Evolutionary conservation across 1,140 invertebrate species (phyloP).

Genomic region (Pogonognathellus flavescens): DNA sequence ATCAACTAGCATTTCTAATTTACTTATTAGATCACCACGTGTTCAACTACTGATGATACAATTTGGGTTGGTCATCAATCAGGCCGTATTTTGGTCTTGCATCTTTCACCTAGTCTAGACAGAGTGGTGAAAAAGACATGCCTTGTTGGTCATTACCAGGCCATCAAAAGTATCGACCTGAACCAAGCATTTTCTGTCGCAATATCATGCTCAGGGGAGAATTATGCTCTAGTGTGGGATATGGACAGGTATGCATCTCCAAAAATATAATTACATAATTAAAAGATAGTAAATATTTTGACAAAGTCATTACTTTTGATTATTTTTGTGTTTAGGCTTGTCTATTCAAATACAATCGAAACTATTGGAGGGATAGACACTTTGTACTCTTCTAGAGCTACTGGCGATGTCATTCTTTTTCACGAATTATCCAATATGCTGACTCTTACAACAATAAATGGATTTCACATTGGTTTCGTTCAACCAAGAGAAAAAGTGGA

Average conservation of each 20-base stretch:
- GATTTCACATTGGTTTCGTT: conserved; percentile 61
- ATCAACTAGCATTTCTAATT: background rate
- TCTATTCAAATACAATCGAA: conserved; percentile 61
- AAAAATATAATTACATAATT: background rate
- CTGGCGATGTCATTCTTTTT: conserved; percentile 62
- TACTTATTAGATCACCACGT: conserved; percentile 60
- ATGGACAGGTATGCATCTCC: conserved; percentile 59
- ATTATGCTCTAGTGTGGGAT: conserved; percentile 65
- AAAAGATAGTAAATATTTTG: background rate
- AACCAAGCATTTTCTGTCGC: conserved; percentile 65
- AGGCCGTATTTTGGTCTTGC: conserved; percentile 64
- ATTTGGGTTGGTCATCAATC: conserved; percentile 67
- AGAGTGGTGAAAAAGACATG: conserved; percentile 60
- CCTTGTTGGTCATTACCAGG: conserved; percentile 63
- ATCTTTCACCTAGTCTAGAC: conserved; percentile 58
- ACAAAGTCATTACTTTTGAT: background rate
- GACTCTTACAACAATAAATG: conserved; percentile 63
- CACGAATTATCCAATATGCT: conserved; percentile 39
- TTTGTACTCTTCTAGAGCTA: conserved; percentile 60
- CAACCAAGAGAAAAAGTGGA: conserved; percentile 59
- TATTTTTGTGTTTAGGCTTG: conserved; percentile 50
- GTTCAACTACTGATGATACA: conserved; percentile 51
- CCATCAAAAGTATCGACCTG: conserved; percentile 63
- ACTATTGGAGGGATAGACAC: conserved; percentile 51
- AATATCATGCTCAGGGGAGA: conserved; percentile 66